Percentiles rank a stretch among this genome's conserved stretches.
phyloP scores from a whole-genome alignment of 2,888 invertebrate genomes.

The Alloscopus bannaensis region DNA sequence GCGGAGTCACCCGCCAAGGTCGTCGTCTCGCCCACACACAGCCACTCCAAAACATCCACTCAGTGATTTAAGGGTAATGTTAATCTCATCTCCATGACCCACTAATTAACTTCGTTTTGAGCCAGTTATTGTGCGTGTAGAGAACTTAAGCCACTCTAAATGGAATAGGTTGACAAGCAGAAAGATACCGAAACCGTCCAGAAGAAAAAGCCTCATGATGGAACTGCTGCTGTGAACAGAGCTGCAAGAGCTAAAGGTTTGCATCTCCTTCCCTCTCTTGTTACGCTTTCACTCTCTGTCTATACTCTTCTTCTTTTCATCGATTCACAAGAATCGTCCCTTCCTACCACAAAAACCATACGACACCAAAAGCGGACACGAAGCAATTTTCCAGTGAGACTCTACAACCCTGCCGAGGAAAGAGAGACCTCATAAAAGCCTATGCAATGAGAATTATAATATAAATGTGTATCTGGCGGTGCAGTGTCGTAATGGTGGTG shows the following conservation, averaged over 20 bases:
- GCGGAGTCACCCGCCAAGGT: conserved; percentile 81
- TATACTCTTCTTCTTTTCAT: conserved; percentile 22
- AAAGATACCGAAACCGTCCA: conserved; percentile 72
- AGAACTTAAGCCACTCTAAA: conserved; percentile 57
- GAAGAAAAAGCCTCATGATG: conserved; percentile 70
- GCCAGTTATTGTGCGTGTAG: conserved; percentile 23
- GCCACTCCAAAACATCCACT: conserved; percentile 73
- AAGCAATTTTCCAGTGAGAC: conserved; percentile 44
- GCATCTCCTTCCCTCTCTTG: conserved; percentile 21
- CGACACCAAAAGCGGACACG: no score
- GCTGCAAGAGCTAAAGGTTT: conserved; percentile 70
- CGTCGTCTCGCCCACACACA: conserved; percentile 76
- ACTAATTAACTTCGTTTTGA: conserved; percentile 4
- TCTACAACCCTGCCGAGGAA: no score
- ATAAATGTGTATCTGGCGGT: background rate
- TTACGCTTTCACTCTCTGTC: conserved; percentile 23
- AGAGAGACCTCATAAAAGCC: conserved; percentile 26
- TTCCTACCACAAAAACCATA: no score
- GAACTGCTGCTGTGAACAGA: conserved; percentile 67
- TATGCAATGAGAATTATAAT: conserved; percentile 30
- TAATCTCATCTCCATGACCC: conserved; percentile 8
- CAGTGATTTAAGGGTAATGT: conserved; percentile 76
- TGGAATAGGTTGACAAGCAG: conserved; percentile 63
- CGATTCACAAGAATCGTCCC: conserved; percentile 36
- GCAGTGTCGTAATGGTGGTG: conserved; percentile 2